Conservation (phyloP, 2,888 invertebrate genomes). For the Galerucella nymphaeae region DNA sequence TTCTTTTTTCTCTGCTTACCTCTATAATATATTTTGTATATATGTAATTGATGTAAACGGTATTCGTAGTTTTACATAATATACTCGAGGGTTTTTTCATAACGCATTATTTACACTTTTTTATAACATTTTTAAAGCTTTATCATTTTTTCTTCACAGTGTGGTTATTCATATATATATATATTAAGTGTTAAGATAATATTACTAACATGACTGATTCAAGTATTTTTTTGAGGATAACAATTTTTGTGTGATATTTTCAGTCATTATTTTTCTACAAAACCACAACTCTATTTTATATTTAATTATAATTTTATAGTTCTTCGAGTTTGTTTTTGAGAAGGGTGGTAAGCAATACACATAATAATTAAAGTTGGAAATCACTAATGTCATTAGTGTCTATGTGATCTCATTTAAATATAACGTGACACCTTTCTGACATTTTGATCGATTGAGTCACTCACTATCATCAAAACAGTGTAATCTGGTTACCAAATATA, state of each 20-base stretch:
- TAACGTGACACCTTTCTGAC: not conserved
- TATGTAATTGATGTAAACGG: not conserved
- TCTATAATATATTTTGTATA: too few species aligned
- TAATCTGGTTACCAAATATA: too few species aligned
- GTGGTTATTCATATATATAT: not conserved
- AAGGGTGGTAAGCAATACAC: not conserved
- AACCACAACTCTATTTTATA: not conserved
- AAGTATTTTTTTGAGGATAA: conserved; percentile 6
- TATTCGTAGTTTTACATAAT: not conserved
- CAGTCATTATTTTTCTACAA: not conserved
- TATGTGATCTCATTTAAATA: not conserved
- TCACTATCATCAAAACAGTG: not conserved
- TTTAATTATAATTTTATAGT: not conserved
- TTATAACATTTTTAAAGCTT: not conserved
- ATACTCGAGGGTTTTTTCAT: not conserved
- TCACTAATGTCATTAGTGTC: not conserved
- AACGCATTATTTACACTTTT: not conserved
- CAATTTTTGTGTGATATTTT: conserved; percentile 9
- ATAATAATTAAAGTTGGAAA: not conserved
- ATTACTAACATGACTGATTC: conserved; percentile 8
- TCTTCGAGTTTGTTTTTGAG: not conserved
- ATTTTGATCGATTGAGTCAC: not conserved
- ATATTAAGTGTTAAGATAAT: not conserved
- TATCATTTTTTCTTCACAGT: not conserved
- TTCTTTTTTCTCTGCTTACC: too few species aligned